These are phyloP conservation scores for Mirounga angustirostris DNA, from an alignment of 2,113 vertebrate genomes.

Conservation along the genomic window DNA sequence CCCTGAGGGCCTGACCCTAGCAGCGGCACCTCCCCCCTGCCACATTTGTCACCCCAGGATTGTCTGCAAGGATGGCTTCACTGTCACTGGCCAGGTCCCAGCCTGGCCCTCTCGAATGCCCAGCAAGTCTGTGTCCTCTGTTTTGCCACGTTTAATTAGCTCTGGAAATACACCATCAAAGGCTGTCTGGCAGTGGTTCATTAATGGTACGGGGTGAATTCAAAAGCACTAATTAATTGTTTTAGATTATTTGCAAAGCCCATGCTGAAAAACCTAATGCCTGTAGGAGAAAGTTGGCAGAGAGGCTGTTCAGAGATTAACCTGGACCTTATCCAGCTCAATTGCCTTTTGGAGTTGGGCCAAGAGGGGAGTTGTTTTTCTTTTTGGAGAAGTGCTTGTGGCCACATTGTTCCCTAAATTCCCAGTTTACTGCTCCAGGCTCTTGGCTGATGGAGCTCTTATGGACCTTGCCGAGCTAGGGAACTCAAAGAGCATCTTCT, in stretches of 20 bases:
- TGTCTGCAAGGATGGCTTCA: not conserved
- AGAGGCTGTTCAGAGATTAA: constrained; percentile 73
- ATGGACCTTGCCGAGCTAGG: constrained; percentile 8
- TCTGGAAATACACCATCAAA: constrained; percentile 74
- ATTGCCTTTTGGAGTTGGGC: constrained; percentile 82
- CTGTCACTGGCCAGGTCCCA: not conserved
- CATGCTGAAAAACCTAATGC: constrained; percentile 78
- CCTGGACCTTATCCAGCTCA: constrained; percentile 69
- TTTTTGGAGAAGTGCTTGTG: constrained; percentile 69
- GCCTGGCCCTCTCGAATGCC: not conserved
- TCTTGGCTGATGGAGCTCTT: constrained; percentile 35
- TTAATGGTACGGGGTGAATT: constrained; percentile 68
- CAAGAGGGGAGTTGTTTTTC: constrained; percentile 76
- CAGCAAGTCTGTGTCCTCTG: not conserved
- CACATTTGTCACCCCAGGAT: not conserved
- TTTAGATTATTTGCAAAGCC: constrained; percentile 77
- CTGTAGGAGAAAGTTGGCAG: constrained; percentile 82
- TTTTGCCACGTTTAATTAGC: constrained; percentile 74
- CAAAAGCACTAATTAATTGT: constrained; percentile 82
- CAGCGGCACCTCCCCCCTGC: not conserved
- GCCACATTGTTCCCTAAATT: constrained; percentile 68
- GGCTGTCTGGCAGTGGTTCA: constrained; percentile 57
- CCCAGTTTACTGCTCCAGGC: constrained; percentile 21
- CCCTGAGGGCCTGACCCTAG: not conserved
- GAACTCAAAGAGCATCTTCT: constrained; percentile 16